A percentile compares a stretch with the other conserved stretches of the same genome.
Evolutionary conservation across 2,113 vertebrate species (phyloP).

Genomic region (Opisthocomus hoazin): DNA sequence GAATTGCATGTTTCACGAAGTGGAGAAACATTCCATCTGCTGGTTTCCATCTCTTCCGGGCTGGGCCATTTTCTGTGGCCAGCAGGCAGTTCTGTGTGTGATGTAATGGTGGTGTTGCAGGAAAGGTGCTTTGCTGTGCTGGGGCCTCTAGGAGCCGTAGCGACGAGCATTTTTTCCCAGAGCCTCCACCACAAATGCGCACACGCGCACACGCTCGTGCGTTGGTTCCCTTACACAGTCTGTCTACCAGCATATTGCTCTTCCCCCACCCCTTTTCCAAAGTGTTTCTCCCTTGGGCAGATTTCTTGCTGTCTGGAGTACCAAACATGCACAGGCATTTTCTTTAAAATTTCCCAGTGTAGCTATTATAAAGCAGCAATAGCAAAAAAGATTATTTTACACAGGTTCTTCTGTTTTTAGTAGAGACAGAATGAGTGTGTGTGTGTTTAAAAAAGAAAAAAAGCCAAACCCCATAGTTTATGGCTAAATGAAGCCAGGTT

Average conservation of each 20-base stretch:
- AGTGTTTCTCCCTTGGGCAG: neutral
- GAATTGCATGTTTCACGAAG: neutral
- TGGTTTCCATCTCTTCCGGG: neutral
- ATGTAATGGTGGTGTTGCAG: neutral
- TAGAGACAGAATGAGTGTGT: no score
- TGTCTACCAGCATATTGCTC: neutral
- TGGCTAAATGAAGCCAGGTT: neutral
- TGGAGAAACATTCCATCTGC: neutral
- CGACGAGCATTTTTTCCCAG: neutral
- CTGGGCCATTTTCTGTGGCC: neutral
- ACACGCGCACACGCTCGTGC: neutral
- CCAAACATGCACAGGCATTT: neutral
- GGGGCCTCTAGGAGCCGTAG: slow-evolving; percentile 29
- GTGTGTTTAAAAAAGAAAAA: neutral
- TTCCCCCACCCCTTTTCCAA: slow-evolving; percentile 54
- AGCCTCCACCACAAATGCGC: neutral
- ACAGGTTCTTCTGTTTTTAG: neutral
- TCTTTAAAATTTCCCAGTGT: neutral
- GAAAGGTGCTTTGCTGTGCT: neutral
- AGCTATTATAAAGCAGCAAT: neutral
- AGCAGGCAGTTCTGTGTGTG: neutral
- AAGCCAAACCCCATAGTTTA: no score
- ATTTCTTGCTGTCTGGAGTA: slow-evolving; percentile 26
- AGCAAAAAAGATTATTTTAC: neutral
- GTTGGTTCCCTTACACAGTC: neutral